These are phyloP conservation scores for Prunella fulvescens DNA, from an alignment of 2,113 vertebrate genomes.

Conservation along the genomic window DNA sequence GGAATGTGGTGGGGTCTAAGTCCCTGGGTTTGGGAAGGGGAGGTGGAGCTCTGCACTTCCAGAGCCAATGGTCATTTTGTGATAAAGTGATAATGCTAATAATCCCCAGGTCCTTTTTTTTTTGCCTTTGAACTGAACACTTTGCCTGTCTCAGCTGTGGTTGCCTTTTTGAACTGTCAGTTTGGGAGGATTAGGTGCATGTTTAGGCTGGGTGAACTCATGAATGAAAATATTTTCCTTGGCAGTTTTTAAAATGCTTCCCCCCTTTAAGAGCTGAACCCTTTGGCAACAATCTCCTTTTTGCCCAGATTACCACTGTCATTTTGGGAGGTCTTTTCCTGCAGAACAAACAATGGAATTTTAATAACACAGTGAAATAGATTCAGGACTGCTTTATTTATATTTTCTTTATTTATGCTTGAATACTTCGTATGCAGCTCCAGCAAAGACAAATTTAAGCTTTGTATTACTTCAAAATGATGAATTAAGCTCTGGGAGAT, in stretches of 20 bases:
- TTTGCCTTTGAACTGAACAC: slow-evolving; percentile 71
- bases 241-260: slow-evolving; percentile 70
- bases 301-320: slow-evolving; percentile 66
- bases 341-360: slow-evolving; percentile 67
- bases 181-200: slow-evolving; percentile 80
- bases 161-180: slow-evolving; percentile 78
- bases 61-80: slow-evolving; percentile 65
- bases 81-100: slow-evolving; percentile 69
- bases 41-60: slow-evolving; percentile 15
- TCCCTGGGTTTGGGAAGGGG: slow-evolving; percentile 11
- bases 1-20: neutral
- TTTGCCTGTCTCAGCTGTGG: slow-evolving; percentile 63
- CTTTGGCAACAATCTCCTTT: slow-evolving; percentile 62
- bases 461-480: slow-evolving; percentile 58
- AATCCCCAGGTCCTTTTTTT: slow-evolving; percentile 52
- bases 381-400: slow-evolving; percentile 16
- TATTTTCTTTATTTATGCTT: slow-evolving; percentile 58
- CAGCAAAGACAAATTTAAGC: slow-evolving; percentile 40
- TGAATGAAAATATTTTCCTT: slow-evolving; percentile 86
- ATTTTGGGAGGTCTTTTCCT: slow-evolving; percentile 62
- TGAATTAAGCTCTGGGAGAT: slow-evolving; percentile 53
- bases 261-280: slow-evolving; percentile 40
- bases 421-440: slow-evolving; percentile 22
- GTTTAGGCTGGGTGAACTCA: slow-evolving; percentile 84
- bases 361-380: slow-evolving; percentile 57